These are phyloP conservation scores for Tetrao urogallus DNA, from an alignment of 2,113 vertebrate species.

Conservation along the genomic window DNA sequence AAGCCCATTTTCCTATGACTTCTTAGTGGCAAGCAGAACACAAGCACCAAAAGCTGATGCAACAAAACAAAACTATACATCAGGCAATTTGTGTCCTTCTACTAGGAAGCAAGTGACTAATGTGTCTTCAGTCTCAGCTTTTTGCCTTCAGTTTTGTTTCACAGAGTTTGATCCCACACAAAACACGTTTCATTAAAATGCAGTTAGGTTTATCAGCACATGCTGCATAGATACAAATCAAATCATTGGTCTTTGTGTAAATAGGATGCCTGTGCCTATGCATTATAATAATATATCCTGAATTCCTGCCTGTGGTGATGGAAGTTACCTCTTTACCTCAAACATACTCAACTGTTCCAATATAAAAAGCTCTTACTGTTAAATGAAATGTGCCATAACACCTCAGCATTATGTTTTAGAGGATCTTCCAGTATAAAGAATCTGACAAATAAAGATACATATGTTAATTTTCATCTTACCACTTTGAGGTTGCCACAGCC, in stretches of 20 bases:
- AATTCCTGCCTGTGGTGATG: not conserved
- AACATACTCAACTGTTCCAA: not conserved
- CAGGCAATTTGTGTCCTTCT: not conserved
- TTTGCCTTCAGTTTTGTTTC: not conserved
- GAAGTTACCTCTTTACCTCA: not conserved
- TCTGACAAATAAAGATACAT: not conserved
- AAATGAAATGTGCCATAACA: not conserved
- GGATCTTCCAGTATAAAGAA: not conserved
- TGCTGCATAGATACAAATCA: not conserved
- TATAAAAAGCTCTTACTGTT: not conserved
- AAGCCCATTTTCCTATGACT: not conserved
- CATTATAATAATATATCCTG: not conserved
- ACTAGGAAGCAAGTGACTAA: not conserved
- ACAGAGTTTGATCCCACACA: not conserved
- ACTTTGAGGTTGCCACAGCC: not conserved
- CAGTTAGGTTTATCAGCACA: not conserved
- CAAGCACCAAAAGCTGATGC: not conserved
- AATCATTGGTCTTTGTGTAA: not conserved
- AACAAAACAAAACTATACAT: not conserved
- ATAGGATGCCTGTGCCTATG: not conserved
- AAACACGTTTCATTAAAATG: not conserved
- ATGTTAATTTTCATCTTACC: not conserved
- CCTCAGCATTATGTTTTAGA: accelerated
- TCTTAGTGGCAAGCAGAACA: not conserved
- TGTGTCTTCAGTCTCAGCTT: not conserved